A percentile compares a stretch with the other conserved stretches of the same genome.
phyloP scores from a whole-genome alignment of 2,888 invertebrate genomes.

The Zygogramma bicolorata region DNA sequence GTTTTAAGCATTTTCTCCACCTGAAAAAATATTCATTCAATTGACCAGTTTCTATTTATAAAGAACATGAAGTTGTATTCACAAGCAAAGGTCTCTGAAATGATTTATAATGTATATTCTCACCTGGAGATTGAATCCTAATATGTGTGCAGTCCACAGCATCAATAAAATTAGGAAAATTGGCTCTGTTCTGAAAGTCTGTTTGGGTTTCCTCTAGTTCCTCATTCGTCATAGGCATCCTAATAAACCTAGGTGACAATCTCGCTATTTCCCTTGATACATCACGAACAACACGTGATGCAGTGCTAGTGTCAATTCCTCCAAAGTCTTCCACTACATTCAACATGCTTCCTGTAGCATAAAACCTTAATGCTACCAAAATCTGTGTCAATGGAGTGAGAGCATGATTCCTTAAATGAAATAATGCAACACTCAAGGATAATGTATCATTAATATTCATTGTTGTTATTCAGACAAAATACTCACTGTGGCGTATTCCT shows the following conservation, averaged over 20 bases:
- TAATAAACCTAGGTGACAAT: not conserved
- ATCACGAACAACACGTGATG: conserved; percentile 3
- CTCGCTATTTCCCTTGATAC: conserved; percentile 1
- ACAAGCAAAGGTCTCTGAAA: too few relatives aligned
- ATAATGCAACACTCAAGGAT: not conserved
- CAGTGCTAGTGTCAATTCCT: not conserved
- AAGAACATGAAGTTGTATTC: too few relatives aligned
- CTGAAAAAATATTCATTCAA: too few relatives aligned
- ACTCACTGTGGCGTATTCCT: too few relatives aligned
- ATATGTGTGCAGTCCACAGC: too few relatives aligned
- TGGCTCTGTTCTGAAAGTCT: not conserved
- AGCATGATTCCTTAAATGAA: not conserved
- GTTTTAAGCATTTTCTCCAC: too few relatives aligned
- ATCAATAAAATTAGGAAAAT: conserved; percentile 1
- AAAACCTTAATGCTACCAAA: not conserved
- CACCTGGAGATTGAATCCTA: too few relatives aligned
- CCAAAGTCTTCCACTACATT: not conserved
- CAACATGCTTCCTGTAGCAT: not conserved
- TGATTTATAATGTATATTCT: too few relatives aligned
- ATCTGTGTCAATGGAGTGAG: too few relatives aligned
- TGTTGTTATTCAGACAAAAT: too few relatives aligned
- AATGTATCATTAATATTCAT: too few relatives aligned
- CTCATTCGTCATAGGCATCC: not conserved
- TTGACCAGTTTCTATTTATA: too few relatives aligned
- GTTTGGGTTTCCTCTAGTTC: not conserved